Evolutionary conservation across 1,140 invertebrate genomes (phyloP).

Genomic region (Temnothorax nylanderi): DNA sequence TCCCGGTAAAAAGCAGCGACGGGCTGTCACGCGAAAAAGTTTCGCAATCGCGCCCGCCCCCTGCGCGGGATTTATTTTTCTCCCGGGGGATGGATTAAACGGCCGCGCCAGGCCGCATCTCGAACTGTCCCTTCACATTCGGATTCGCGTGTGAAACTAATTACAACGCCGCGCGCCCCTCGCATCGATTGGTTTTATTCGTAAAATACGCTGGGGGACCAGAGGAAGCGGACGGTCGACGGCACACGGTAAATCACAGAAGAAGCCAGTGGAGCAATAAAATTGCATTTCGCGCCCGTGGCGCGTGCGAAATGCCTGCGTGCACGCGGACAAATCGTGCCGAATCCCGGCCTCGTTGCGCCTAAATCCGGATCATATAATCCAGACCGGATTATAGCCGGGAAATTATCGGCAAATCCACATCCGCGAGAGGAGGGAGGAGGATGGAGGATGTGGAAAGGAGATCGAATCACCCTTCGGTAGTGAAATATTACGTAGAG

Average conservation of each 20-base stretch:
- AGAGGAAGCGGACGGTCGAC: background rate
- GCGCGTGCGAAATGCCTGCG: background rate
- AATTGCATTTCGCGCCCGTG: slow-evolving; percentile 37
- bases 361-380: slow-evolving; percentile 10
- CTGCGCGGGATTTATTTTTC: slow-evolving; percentile 29
- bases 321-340: background rate
- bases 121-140: slow-evolving; percentile 27
- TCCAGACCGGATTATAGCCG: background rate
- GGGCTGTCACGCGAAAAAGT: background rate
- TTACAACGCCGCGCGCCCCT: slow-evolving; percentile 13
- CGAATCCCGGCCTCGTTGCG: background rate
- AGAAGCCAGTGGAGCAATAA: slow-evolving; percentile 21
- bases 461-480: background rate
- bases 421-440: too few species aligned
- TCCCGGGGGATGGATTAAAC: background rate
- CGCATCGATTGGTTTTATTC: slow-evolving; percentile 36
- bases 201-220: background rate
- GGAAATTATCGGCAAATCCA: slow-evolving; percentile 42
- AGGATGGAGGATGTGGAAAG: background rate
- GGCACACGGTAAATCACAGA: slow-evolving; percentile 22
- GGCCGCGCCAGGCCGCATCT: background rate
- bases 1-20: background rate
- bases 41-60: background rate
- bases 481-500: background rate
- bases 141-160: slow-evolving; percentile 18